Base-by-base conservation (phyloP, 2,797 vertebrate species). In the Discoglossus pictus region DNA sequence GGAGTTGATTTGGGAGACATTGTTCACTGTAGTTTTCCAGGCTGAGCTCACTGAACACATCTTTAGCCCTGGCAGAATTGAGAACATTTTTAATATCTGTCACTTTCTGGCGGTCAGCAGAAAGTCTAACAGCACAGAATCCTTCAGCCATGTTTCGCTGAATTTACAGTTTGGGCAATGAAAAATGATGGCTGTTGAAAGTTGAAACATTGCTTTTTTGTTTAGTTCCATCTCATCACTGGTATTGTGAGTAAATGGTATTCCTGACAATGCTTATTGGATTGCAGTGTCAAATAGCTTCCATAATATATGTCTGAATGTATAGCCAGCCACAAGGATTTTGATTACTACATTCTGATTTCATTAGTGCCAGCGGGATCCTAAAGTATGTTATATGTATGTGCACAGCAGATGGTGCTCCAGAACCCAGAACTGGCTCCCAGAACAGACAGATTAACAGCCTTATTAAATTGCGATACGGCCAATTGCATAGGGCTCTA, bases 81-180 rank as follows among this genome's bases (percentile, higher is more conserved):
- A 27, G 21, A n/a, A 11, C 58, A 46, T 47, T 58, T 39, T 63
- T 43, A 53, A 60, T 60, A 42, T 43, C 60, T 50, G 55, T 27
- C 50, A 55, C 59, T 38, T 70, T 55, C 12, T 42, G 59, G 67
- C 25, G 21, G 59, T 70, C 52, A 70, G 44, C 60, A 63, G 43
- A 63, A 70, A 39, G 42, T 56, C 35, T 25, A 53, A 55, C 42
- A 69, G 50, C 15, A 52, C 39, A 38, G 38, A 34, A 55, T 24
- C 54, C 52, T 31, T 47, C 60, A 50, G 16, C 13, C 8, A 24
- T 36, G 46, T 56, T 70, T 18, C 35, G 44, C 68, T 63, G 68
- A 63, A 54, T 58, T 39, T 18, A 70, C 52, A 56, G 52, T 63
- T 70, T 58, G 11, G 27, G 13, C 36, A 58, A 25, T 56, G 68